Conservation (phyloP, 1,140 invertebrate species). For the Whitmania pigra region DNA sequence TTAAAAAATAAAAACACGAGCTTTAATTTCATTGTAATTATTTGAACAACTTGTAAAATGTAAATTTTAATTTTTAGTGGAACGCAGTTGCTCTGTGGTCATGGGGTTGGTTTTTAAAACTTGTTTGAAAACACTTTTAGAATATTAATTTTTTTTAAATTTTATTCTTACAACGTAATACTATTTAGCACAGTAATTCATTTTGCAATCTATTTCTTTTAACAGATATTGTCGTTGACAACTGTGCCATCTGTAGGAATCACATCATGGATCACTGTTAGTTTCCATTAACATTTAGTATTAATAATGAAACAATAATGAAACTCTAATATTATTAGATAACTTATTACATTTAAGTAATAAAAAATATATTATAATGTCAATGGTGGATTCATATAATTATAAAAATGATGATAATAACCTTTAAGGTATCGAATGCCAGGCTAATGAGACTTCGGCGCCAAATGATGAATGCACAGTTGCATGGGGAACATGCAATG, state of each 20-base stretch:
- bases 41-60: no score
- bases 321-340: no score
- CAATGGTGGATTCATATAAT: not conserved
- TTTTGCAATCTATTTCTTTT: slow-evolving; percentile 8
- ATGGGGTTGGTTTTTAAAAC: slow-evolving; percentile 71
- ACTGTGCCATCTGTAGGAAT: slow-evolving; percentile 98
- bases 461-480: slow-evolving; percentile 98
- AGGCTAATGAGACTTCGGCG: slow-evolving; percentile 94
- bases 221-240: slow-evolving; percentile 94
- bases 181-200: not conserved
- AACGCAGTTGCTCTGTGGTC: slow-evolving; percentile 96
- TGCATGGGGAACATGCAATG: slow-evolving; percentile 98
- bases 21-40: no score
- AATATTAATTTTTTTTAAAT: not conserved
- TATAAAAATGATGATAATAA: slow-evolving; percentile 37
- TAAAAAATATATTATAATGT: not conserved
- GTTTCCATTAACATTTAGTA: slow-evolving; percentile 26
- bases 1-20: no score
- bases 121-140: no score
- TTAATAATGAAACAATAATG: no score
- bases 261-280: slow-evolving; percentile 97
- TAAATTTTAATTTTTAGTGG: slow-evolving; percentile 64
- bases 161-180: not conserved
- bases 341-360: no score
- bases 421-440: no score